Base-by-base conservation (phyloP, 2,113 vertebrate genomes). In the Aythya baeri region DNA sequence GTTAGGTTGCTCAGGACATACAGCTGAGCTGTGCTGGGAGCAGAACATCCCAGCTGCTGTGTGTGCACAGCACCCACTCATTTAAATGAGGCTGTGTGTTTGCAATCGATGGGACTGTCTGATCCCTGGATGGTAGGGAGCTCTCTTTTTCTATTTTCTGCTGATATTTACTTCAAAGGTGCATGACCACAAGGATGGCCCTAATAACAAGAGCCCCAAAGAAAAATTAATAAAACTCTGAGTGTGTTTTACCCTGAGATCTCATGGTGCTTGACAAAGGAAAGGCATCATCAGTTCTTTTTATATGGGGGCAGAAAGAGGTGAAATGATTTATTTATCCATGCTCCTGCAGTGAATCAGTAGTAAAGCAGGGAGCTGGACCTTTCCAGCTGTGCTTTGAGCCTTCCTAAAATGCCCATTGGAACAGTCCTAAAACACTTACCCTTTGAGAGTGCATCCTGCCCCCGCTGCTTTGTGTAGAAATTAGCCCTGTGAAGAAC, bases 91-190 rank as follows among this genome's bases (percentile, higher is more conserved):
- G 75, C 52, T 93, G 54, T 81, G 58, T 86, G 86, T 89, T 91
- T 93, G 83, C 75, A 85, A 3, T 95, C 49, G 23, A 72, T 83
- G 82, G 80, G 75, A 58, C 89, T 91, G 82, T 90, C 93, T 93
- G 90, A 90, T 93, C 86, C 91, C 86, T 89, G 71, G 74, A 75
- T 81, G 78, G 74, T 66, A 78, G 65, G 46, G 50, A 96, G 63
- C 52, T 73, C 65, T 85, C 73, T 88, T 89, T 84, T 91, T 54
- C 59, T 74, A 81, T 89, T 94, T 93, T 88, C 88, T 88, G 75
- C 71, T 96, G 93, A 20, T 95, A 91, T 93, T 95, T 95, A 86
- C 91, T 94, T 86, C 95, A 96, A 79, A 96, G 89, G 81, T 80
- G 58, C 52, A 25, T 93, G 91, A 76, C 68, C 88, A 80, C 72